Evolutionary conservation across 2,113 vertebrate genomes (phyloP).

Genomic region (Pteronura brasiliensis): DNA sequence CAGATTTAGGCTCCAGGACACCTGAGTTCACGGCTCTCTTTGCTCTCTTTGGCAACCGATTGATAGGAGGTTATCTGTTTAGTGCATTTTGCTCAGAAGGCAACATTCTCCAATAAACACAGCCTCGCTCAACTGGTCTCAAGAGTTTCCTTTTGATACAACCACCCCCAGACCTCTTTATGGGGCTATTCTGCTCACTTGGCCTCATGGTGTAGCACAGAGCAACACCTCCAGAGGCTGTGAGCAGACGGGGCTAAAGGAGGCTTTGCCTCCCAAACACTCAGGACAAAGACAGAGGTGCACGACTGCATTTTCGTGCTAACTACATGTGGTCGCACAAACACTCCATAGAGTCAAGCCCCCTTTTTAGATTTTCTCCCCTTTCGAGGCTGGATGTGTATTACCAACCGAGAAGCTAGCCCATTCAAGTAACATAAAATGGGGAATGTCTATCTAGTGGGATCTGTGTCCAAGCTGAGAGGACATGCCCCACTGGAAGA

Average conservation of each 20-base stretch:
- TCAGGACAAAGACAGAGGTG: not conserved
- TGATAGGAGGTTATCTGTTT: not conserved
- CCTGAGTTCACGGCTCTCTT: not conserved
- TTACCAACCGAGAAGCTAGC: not conserved
- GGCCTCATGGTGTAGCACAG: accelerated
- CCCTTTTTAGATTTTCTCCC: not conserved
- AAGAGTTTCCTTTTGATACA: not conserved
- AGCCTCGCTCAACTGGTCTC: not conserved
- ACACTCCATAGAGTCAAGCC: not conserved
- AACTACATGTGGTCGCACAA: not conserved
- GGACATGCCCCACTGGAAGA: not conserved
- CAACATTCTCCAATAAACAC: not conserved
- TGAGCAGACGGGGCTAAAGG: too few relatives aligned
- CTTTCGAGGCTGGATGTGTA: not conserved
- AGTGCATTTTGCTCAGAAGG: not conserved
- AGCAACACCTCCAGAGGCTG: not conserved
- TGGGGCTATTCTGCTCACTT: too few relatives aligned
- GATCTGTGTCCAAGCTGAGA: not conserved
- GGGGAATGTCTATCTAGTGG: not conserved
- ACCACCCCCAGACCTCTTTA: not conserved
- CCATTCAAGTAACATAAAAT: not conserved
- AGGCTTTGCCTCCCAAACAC: not conserved
- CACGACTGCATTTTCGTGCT: not conserved
- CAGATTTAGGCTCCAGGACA: not conserved
- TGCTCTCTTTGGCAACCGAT: not conserved